phyloP scores from a whole-genome alignment of 1,140 invertebrate genomes.

The Cydia splendana region DNA sequence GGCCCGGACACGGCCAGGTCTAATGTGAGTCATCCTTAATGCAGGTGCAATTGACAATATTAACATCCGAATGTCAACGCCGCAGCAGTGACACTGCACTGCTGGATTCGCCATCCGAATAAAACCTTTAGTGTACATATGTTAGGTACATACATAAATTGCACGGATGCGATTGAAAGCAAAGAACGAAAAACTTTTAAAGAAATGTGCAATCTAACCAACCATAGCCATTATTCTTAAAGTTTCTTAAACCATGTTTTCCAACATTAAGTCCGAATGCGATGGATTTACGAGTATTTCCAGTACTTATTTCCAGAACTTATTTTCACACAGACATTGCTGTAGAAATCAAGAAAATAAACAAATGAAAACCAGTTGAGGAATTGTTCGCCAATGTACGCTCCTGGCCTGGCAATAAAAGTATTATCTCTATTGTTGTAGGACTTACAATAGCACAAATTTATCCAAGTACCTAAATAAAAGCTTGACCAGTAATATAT shows the following conservation, averaged over 20 bases:
- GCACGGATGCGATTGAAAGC: neutral
- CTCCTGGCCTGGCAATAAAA: neutral
- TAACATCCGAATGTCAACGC: too few relatives aligned
- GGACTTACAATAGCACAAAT: neutral
- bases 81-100: too few relatives aligned
- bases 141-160: too few relatives aligned
- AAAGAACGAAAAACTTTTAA: neutral
- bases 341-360: neutral
- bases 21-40: too few relatives aligned
- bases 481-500: too few relatives aligned
- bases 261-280: neutral
- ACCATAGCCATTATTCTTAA: conserved; percentile 3
- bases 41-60: too few relatives aligned
- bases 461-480: too few relatives aligned
- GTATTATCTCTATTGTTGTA: neutral
- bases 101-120: too few relatives aligned
- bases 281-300: neutral
- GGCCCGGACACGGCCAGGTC: too few relatives aligned
- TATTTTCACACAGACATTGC: neutral
- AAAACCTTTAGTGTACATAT: too few relatives aligned
- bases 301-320: neutral
- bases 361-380: neutral
- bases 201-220: neutral
- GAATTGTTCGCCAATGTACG: neutral
- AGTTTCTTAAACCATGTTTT: conserved; percentile 1